Base-by-base conservation (phyloP, 2,113 vertebrate genomes). In the Hemiprocne comata region DNA sequence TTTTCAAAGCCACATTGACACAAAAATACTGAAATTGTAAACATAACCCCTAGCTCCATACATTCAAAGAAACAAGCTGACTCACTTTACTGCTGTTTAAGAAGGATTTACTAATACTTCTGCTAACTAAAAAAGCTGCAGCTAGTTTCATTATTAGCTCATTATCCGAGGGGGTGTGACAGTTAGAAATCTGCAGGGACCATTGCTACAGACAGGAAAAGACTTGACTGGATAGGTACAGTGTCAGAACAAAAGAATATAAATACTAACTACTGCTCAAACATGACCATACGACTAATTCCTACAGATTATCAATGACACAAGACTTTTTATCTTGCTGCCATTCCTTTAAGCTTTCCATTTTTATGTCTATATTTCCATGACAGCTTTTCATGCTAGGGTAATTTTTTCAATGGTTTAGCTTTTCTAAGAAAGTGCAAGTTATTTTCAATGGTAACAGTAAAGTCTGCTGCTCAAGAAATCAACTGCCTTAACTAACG, bases 131-230 rank as follows among this genome's bases (percentile, higher is more conserved):
- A 64, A 70, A 54, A 71, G 20, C 67, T 17, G 9, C 28, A 65
- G 29, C 7, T 62, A n/a, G 13, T 54, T 66, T 85, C 34, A 42
- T 67, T 14, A 51, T 29, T 31, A 76, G 16, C 13, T 62, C 50
- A 61, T 0, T 44, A 67, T 13, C 2, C 71, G 34, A 64, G 11
- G 0, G n/a, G 7, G 11, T 42, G 26, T 1, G 11, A 70, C 33
- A 33, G 31, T 66, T 28, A 79, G 34, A 90, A 88, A 17, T 29
- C 28, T 31, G 8, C 11, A 34, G 10, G 18, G 34, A 70, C 25
- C 18, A 73, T 17, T 44, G 24, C 33, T 34, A 65, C 20, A 85
- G 16, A 20, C 3, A 64, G 44, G n/a, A 65, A 7, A 31, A 51
- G 36, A 42, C 31, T 64, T 20, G 19, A 46, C 1, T 17, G 25